Base-by-base conservation (phyloP, 2,888 invertebrate species). In the Torymus aiolomorphi region DNA sequence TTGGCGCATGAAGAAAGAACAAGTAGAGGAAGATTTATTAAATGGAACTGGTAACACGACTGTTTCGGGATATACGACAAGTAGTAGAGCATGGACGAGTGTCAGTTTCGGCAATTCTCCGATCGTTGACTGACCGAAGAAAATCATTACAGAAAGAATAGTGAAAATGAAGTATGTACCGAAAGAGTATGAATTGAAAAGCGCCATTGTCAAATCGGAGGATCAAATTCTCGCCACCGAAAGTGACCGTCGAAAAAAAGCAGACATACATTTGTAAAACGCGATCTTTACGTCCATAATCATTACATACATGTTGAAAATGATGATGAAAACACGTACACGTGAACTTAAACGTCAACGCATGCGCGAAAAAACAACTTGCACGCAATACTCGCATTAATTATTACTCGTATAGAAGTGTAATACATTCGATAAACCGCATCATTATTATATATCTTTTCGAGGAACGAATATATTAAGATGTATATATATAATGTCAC, bases 241-340 rank as follows among this genome's bases (percentile, higher is more conserved):
- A 73, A 77, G 78, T 76, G 70, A 79, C 71, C 66, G 74, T 79
- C 71, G 66, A 70, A 76, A 61, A 61, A 73, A 77, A 59, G 42
- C 5, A 56, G 62, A 59, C 20, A 66, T n/a, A 77, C 62, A 75
- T 78, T 81, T 78, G 57, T 76, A 76, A 72, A 81, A 79, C 54
- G 65, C 81, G 74, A 79, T 82, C 79, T 82, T 82, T 79, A 79
- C 79, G 79, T 82, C 78, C 79, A 82, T 76, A 62, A 73, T 74
- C 59, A 80, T 75, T 42, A 42, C 42, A 71, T 65, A 65, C 18
- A 57, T 65, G 31, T 52, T 49, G 57, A 54, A 54, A 16, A 69
- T 66, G 31, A 24, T 51, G 65, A 62, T 61, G 24, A 70, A 59
- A 24, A 54, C 54, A 75, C 18, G 11, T 14, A 14, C 18, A 54